Evolutionary conservation across 1,140 invertebrate species (phyloP).

Genomic region (Stenopsyche tienmushanensis): DNA sequence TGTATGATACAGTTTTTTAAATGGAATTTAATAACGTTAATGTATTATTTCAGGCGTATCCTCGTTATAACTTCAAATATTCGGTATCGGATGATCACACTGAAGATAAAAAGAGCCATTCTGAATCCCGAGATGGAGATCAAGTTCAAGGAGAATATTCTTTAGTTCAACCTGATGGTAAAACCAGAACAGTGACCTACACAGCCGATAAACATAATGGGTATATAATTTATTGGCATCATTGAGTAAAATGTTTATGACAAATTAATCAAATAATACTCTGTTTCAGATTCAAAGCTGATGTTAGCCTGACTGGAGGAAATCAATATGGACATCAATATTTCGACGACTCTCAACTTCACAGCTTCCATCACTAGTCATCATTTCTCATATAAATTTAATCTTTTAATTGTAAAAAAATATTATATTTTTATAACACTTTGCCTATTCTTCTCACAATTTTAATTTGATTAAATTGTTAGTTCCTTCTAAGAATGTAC

Average conservation of each 20-base stretch:
- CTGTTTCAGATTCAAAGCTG: constrained; percentile 32
- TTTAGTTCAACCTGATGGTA: constrained; percentile 59
- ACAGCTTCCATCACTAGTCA: constrained; percentile 10
- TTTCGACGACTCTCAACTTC: not conserved
- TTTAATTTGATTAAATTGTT: too few species aligned
- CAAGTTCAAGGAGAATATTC: constrained; percentile 57
- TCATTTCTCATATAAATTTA: too few species aligned
- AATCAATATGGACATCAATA: constrained; percentile 16
- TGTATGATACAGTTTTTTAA: not conserved
- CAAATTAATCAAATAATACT: not conserved
- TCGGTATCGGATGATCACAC: constrained; percentile 58
- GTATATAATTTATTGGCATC: constrained; percentile 43
- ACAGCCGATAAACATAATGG: constrained; percentile 59
- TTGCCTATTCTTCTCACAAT: too few species aligned
- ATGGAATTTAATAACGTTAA: not conserved
- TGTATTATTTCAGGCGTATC: constrained; percentile 20
- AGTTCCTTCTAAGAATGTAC: too few species aligned
- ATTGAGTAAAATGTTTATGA: not conserved
- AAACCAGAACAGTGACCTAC: constrained; percentile 59
- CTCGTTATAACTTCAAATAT: constrained; percentile 55
- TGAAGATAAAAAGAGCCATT: constrained; percentile 58
- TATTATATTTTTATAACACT: too few species aligned
- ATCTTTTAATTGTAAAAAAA: too few species aligned
- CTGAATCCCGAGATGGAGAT: constrained; percentile 57
- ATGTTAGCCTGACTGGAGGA: constrained; percentile 31